phyloP scores from a whole-genome alignment of 2,888 invertebrate species.

The Chrysodeixis includens region DNA sequence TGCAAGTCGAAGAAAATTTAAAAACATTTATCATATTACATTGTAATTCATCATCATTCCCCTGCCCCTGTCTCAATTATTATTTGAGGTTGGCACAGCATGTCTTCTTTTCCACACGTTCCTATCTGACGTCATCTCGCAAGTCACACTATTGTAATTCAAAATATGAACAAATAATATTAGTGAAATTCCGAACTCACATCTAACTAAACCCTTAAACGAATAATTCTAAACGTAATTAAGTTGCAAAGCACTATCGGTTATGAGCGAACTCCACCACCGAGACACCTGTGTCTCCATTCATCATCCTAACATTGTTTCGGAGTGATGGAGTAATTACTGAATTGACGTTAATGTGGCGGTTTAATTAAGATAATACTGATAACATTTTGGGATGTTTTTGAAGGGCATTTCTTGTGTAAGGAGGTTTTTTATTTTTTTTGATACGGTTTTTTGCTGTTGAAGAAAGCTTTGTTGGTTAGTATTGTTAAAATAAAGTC shows the following conservation, averaged over 20 bases:
- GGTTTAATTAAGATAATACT: not conserved
- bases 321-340: constrained; percentile 44
- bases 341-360: constrained; percentile 21
- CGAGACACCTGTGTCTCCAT: constrained; percentile 38
- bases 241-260: constrained; percentile 36
- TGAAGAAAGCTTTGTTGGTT: too few species aligned
- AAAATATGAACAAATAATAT: not conserved
- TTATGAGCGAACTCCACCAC: constrained; percentile 11
- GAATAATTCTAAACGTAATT: constrained; percentile 35
- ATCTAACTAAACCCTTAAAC: constrained; percentile 9
- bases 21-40: too few species aligned
- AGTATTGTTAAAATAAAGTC: too few species aligned
- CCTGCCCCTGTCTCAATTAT: too few species aligned
- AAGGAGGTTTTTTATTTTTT: not conserved
- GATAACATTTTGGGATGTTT: not conserved
- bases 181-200: not conserved
- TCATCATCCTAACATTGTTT: constrained; percentile 51
- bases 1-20: too few species aligned
- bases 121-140: too few species aligned
- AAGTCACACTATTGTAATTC: too few species aligned
- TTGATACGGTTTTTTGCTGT: too few species aligned
- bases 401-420: not conserved
- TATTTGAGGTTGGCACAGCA: too few species aligned
- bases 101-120: too few species aligned
- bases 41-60: too few species aligned